These are phyloP conservation scores for Diuraphis noxia DNA, from an alignment of 1,140 invertebrate species.

Conservation along the genomic window DNA sequence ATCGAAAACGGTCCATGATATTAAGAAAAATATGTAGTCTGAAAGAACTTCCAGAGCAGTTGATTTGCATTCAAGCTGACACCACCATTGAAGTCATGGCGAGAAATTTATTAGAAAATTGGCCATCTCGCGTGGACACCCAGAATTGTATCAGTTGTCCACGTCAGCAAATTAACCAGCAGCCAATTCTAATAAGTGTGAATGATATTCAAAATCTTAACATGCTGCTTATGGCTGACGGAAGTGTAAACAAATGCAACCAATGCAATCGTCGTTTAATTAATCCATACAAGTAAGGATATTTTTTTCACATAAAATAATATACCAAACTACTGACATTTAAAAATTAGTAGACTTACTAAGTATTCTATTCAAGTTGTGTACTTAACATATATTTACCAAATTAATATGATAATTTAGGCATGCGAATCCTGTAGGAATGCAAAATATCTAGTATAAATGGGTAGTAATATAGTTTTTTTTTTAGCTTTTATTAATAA, in stretches of 20 bases:
- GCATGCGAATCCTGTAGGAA: too few relatives aligned
- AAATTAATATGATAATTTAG: too few relatives aligned
- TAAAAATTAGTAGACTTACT: too few relatives aligned
- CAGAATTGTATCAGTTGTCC: conserved; percentile 33
- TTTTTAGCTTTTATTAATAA: too few relatives aligned
- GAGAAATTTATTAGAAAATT: conserved; percentile 2
- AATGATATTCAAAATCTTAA: conserved; percentile 18
- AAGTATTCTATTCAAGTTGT: too few relatives aligned
- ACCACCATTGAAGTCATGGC: background rate
- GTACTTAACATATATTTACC: too few relatives aligned
- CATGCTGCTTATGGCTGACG: background rate
- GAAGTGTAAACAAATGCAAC: background rate
- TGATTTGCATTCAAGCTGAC: background rate
- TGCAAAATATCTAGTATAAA: too few relatives aligned
- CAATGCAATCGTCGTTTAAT: background rate
- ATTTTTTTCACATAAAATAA: too few relatives aligned
- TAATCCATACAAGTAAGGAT: background rate
- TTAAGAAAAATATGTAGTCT: background rate
- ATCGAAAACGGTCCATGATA: background rate
- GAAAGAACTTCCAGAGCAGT: conserved; percentile 3
- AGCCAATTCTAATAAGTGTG: background rate
- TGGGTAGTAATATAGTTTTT: too few relatives aligned
- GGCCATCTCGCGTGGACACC: background rate
- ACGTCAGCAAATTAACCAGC: background rate
- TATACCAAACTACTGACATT: too few relatives aligned